Evolutionary conservation across 2,888 invertebrate species (phyloP).

Genomic region (Scaeva pyrastri): DNA sequence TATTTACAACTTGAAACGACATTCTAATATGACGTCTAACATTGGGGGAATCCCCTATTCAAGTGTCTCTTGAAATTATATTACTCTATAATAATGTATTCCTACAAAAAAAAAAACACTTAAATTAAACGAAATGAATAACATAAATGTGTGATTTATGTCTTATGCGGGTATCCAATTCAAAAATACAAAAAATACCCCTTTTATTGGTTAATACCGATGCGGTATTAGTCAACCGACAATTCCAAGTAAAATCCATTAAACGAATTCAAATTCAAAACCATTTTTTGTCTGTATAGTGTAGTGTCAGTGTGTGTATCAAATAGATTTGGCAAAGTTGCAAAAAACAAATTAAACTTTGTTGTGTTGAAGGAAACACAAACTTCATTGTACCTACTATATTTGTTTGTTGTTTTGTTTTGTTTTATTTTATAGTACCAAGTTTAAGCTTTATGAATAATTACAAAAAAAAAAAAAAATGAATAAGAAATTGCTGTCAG

Average conservation of each 20-base stretch:
- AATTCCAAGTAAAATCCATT: neutral
- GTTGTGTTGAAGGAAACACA: slow-evolving; percentile 9
- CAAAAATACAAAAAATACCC: no score
- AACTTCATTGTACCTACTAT: neutral
- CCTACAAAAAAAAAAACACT: neutral
- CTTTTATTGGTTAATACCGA: neutral
- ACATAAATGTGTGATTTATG: neutral
- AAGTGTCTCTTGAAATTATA: neutral
- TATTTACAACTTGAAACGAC: neutral
- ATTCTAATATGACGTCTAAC: neutral
- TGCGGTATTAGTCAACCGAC: neutral
- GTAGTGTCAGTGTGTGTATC: neutral
- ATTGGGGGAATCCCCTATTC: slow-evolving; percentile 8
- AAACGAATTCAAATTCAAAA: neutral
- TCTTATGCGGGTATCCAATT: neutral
- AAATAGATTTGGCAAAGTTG: slow-evolving; percentile 28
- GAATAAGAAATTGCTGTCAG: neutral
- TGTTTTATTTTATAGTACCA: neutral
- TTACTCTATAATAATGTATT: neutral
- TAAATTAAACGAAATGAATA: neutral
- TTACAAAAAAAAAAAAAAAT: neutral
- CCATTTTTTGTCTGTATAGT: neutral
- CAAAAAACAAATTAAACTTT: slow-evolving; percentile 7
- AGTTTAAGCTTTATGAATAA: slow-evolving; percentile 18
- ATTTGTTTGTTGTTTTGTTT: neutral